These are phyloP conservation scores for Hypercompe scribonia DNA, from an alignment of 2,888 invertebrate genomes.

Conservation along the genomic window DNA sequence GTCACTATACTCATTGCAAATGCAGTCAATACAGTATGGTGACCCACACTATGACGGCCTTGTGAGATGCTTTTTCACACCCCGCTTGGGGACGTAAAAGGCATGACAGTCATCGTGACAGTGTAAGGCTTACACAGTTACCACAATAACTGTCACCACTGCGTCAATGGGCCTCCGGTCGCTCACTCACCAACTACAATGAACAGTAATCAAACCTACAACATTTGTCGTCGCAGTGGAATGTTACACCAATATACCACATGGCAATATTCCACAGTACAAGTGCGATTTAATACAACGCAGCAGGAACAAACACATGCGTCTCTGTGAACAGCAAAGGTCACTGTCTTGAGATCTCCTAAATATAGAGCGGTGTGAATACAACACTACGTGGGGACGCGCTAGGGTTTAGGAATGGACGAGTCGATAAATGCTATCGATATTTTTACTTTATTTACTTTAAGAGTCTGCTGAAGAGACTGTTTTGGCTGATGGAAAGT, in stretches of 20 bases:
- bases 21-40: too few species aligned
- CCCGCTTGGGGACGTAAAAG: too few species aligned
- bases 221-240: not conserved
- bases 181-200: too few species aligned
- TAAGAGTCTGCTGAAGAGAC: too few species aligned
- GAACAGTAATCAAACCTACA: not conserved
- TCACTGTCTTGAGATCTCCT: conserved; percentile 46
- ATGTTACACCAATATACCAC: not conserved
- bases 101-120: too few species aligned
- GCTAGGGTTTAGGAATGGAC: conserved; percentile 8
- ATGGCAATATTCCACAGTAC: not conserved
- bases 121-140: too few species aligned
- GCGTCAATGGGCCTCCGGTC: too few species aligned
- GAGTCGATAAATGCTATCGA: conserved; percentile 5
- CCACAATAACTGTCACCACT: too few species aligned
- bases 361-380: conserved; percentile 36
- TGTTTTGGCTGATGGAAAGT: too few species aligned
- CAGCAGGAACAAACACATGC: not conserved
- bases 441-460: not conserved
- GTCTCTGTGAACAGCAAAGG: conserved; percentile 36
- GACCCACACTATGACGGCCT: too few species aligned
- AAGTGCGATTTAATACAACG: conserved; percentile 2
- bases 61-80: too few species aligned
- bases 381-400: conserved; percentile 13
- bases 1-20: too few species aligned